Evolutionary conservation across 2,888 invertebrate species (phyloP).

Genomic region (Acleris cristana): DNA sequence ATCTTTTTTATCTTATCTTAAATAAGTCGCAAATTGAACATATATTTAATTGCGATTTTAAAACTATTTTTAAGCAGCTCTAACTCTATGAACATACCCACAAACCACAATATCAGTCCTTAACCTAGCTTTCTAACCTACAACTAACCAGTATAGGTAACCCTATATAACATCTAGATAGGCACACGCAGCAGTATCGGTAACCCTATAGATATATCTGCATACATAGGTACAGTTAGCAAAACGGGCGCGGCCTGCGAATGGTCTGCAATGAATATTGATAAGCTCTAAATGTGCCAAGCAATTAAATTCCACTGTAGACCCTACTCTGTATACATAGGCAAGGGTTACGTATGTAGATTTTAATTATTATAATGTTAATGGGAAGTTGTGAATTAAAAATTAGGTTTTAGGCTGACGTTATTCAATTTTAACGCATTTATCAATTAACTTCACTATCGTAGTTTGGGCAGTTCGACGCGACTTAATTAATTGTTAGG

Average conservation of each 20-base stretch:
- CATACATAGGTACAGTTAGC: conserved; percentile 21
- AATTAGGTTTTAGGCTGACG: background rate
- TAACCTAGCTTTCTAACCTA: background rate
- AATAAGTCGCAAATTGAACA: no score
- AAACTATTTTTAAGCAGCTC: no score
- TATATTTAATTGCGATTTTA: no score
- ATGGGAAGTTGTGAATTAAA: background rate
- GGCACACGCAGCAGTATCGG: no score
- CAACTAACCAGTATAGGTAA: no score
- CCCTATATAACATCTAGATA: no score
- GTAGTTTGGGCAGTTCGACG: no score
- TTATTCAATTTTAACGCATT: background rate
- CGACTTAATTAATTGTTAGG: no score
- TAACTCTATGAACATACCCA: no score
- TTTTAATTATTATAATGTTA: conserved; percentile 17
- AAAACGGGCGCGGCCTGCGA: conserved; percentile 47
- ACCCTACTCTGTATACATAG: conserved; percentile 25
- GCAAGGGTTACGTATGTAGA: conserved; percentile 12
- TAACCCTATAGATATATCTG: background rate
- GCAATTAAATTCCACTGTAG: conserved; percentile 72
- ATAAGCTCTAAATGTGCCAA: conserved; percentile 77
- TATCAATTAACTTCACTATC: no score
- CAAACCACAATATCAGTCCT: no score
- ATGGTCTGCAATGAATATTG: conserved; percentile 79
- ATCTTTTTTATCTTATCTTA: no score